Evolutionary conservation across 2,888 invertebrate genomes (phyloP), one percentile per base, ranked within the genome.

Genomic region (Epiblema foenella): DNA sequence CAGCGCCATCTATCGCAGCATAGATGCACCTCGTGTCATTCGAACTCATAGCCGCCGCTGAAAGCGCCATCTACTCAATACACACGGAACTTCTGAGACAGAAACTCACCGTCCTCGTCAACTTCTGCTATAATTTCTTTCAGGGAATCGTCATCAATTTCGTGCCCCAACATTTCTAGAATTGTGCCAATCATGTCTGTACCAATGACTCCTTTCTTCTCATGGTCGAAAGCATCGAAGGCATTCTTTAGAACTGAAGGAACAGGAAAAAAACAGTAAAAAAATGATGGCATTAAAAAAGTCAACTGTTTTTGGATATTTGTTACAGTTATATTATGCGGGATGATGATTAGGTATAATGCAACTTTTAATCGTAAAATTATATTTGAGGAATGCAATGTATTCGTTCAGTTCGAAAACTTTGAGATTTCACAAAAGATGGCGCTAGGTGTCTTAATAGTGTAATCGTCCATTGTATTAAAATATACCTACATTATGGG

Each of bases 201-300:
- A 76, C 96, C 95, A 78, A 98, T 98, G 76, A 94, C 95, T 12
- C 98, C 98, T 75, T 96, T 96, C 84, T 97, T 97, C 72, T 98
- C 97, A 70, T 96, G 96, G 87, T 98, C 98, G 85, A 98, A 98
- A 24, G 98, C 98, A 86, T 98, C 97, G 89, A 98, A 98, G 33
- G 98, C 98, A 90, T 97, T 97, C 85, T 96, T 96, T 78, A 98
- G 92, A 91, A 98, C 98, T 98, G 52, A 1, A 9, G 15, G 4
- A n/a, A 60, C 29, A 49, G n/a, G 2, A 29, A 10, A 10, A 18
- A 18, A 9, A 51, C 9, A 18, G 8, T 8, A 51, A 9, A 7
- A 17, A 18, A 17, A 2, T 17, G 4, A 17, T n/a, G 24, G 4
- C 24, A 24, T 3, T 24, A 4, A 24, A 24, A 24, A 24, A 24